Base-by-base conservation (phyloP, 2,797 vertebrate genomes). In the Microhierax caerulescens region DNA sequence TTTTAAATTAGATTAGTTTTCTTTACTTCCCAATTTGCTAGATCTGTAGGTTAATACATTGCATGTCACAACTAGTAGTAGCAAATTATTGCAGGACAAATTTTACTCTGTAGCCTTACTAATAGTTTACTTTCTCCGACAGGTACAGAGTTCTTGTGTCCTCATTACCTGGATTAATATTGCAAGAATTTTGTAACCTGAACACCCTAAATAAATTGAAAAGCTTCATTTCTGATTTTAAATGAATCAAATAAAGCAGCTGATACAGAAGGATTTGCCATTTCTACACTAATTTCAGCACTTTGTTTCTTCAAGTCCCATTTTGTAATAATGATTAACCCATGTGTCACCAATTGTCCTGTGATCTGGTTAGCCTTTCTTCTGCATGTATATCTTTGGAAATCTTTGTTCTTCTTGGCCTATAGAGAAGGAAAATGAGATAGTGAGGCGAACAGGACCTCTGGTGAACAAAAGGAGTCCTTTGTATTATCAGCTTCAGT, bases 111-210 rank as follows among this genome's bases (percentile, higher is more conserved):
- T 60, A 48, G 50, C 23, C 12, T 36, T 81, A 72, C 43, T 63
- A 34, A 81, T 76, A 11, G 67, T 95, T 88, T 80, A 13, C 34
- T 85, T 85, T 93, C 59, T 94, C 50, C 77, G 25, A 25, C 27
- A 61, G 18, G 41, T 65, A 73, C 39, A 50, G 20, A 36, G 59
- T 74, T 95, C 69, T 60, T 67, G 47, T 77, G 34, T 95, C 53
- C 37, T 81, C 39, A 91, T 95, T 96, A 91, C 28, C 61, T 72
- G 76, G 34, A 53, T 96, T 91, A 95, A 83, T 83, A 70, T 18
- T 83, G 53, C 34, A 80, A 76, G 10, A 68, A 8, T n/a, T 39
- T 76, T 72, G 37, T 1, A 4, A 63, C 73, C 20, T 68, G 14
- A n/a, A 54, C 24, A 45, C 21, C 25, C 5, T 50, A 45, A 73